Evolutionary conservation across 2,113 vertebrate species (phyloP).

Genomic region (Halichoeres trimaculatus): DNA sequence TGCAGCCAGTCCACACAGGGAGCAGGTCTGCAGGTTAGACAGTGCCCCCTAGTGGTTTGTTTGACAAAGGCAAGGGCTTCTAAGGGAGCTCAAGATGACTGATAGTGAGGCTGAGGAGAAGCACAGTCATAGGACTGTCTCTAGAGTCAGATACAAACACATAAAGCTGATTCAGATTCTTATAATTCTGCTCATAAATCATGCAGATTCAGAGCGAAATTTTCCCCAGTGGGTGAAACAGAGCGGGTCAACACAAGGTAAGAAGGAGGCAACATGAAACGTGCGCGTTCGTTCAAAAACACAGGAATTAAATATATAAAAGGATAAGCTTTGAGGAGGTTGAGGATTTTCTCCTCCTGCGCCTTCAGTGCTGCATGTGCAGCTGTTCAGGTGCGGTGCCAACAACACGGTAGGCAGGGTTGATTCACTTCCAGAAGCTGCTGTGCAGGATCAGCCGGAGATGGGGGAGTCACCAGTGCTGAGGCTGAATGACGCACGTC

Average conservation of each 20-base stretch:
- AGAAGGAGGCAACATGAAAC: conserved; percentile 33
- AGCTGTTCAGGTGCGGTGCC: conserved; percentile 64
- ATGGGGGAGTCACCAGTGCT: conserved; percentile 8
- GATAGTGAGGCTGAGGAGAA: conserved; percentile 23
- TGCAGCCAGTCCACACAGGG: conserved; percentile 32
- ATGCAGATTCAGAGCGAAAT: background rate
- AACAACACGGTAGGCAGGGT: conserved; percentile 48
- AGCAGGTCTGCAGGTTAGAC: conserved; percentile 57
- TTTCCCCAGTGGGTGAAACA: background rate
- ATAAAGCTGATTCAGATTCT: background rate
- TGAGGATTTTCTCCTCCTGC: conserved; percentile 51
- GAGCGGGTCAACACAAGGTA: conserved; percentile 18
- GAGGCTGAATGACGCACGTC: conserved; percentile 9
- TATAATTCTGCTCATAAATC: background rate
- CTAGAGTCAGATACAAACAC: background rate
- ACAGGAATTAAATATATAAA: conserved; percentile 46
- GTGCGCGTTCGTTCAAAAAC: conserved; percentile 20
- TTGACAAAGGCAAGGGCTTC: conserved; percentile 25
- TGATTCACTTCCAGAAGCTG: conserved; percentile 52
- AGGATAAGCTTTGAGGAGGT: conserved; percentile 16
- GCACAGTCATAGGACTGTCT: background rate
- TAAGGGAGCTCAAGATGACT: background rate
- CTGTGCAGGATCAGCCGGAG: conserved; percentile 52
- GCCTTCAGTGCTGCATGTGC: conserved; percentile 31
- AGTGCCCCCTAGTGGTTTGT: conserved; percentile 78